Base-by-base conservation (phyloP, 2,888 invertebrate species). In the Epinotia bilunana region DNA sequence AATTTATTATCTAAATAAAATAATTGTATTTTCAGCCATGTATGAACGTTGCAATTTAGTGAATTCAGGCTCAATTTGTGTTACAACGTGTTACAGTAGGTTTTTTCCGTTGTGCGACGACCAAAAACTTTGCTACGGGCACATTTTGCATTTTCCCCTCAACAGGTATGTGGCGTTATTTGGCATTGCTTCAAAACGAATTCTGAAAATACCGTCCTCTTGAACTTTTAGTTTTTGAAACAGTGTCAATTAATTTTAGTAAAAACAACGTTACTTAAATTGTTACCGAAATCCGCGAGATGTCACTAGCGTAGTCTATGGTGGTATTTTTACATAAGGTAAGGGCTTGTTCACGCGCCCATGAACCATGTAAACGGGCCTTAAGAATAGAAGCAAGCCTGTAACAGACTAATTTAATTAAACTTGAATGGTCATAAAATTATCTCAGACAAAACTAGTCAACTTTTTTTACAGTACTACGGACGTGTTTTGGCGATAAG, bases 221-320 rank as follows among this genome's bases (percentile, higher is more conserved):
- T 53, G 64, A 39, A 58, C n/a, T 7, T 60, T 28, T 33, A 74
- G 70, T 60, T 64, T 28, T 57, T 5, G 70, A 74, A 65, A 55
- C 74, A 74, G 71, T 71, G 64, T 64, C 74, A 71, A 63, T 53
- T 70, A 9, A 23, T 28, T 57, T 70, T 60, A 70, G 39, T 64
- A 65, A 53, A 64, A 70, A 63, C 57, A 28, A 74, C 55, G 57
- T 72, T 72, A 72, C 49, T 58, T 57, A 20, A 6, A 20, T 39
- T 64, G 23, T 57, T 55, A 55, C 28, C 13, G 53, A 39, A 63
- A 16, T 43, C 53, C 69, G 58, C 6, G 69, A 20, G 60, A 60
- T 69, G 64, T 58, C 72, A 63, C 72, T 64, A 64, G 57, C 58
- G 49, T 49, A 60, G 58, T 23, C 61, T 61, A 9, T 33, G 7